phyloP scores from a whole-genome alignment of 1,140 invertebrate species.

The Ylistrum balloti region DNA sequence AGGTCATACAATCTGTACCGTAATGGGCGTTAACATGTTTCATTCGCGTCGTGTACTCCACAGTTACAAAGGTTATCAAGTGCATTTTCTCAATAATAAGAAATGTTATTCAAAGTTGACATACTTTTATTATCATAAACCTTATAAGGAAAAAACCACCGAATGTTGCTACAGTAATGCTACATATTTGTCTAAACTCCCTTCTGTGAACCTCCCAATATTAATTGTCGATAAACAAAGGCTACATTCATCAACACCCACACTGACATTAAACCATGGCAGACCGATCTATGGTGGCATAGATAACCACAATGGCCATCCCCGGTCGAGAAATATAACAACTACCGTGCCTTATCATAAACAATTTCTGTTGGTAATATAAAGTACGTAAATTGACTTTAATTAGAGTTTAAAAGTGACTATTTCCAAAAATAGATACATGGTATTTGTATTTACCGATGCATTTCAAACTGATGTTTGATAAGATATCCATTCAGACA shows the following conservation, averaged over 20 bases:
- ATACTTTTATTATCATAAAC: neutral
- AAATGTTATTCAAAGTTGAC: neutral
- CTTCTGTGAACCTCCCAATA: neutral
- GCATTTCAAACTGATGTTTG: neutral
- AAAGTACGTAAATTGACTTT: neutral
- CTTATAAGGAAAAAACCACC: neutral
- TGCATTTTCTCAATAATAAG: constrained; percentile 29
- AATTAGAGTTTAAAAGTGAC: neutral
- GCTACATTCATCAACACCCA: constrained; percentile 26
- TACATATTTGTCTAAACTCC: neutral
- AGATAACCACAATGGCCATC: too few relatives aligned
- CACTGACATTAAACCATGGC: neutral
- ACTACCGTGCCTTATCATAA: neutral
- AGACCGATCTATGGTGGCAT: neutral
- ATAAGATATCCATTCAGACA: neutral
- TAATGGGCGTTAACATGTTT: neutral
- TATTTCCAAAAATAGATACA: neutral
- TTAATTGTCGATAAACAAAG: constrained; percentile 23
- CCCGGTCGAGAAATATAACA: neutral
- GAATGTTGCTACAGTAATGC: neutral
- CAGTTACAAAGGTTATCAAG: neutral
- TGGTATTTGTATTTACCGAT: neutral
- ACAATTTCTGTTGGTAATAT: neutral
- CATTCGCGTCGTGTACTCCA: constrained; percentile 7
- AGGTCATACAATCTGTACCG: neutral